Evolutionary conservation across 2,888 invertebrate species (phyloP), one percentile per base, ranked within the genome.

Genomic region (Orthonychiurus folsomi): DNA sequence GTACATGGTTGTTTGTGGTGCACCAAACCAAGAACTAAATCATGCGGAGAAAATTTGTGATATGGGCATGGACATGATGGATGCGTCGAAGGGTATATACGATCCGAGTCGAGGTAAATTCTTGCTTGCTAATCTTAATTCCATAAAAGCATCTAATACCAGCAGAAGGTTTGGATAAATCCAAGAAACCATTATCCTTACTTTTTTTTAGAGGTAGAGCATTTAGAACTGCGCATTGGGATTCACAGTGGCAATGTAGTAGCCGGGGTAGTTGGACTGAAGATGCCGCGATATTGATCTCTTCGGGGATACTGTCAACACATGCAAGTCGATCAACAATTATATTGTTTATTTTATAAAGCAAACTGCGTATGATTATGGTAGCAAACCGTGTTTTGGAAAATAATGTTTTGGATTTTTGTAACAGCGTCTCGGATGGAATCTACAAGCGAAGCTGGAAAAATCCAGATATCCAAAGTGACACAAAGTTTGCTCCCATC

Each of bases 1-100:
- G 0, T 97, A 97, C 77, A 95, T 97, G 95, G 93, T 95, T 0
- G 96, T 96, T 0, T 89, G 92, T 1, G 96, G 96, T 0, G 94
- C 94, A 0, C 95, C 95, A 0, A 89, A 89, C 71, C 87, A 88
- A 73, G 90, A 92, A 75, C 82, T 82, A 59, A 89, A 91, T 75
- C 96, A 97, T 76, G 93, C 94, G 0, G 88, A 92, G 76, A 85
- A 89, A 74, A 89, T 93, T 3, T 92, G 92, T 76, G 89, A 93
- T 76, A 95, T 96, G 94, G 94, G 94, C 0, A 79, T 95, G 47
- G 95, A 95, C 74, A 96, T 96, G 95, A 86, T 94, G 1, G 89
- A 92, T 69, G 91, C 93, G 1, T 61, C 61, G 1, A 37, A 9
- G 37, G 37, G 37, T 9, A 37, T 37, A 37, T 37, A 9, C 15